Base-by-base conservation (phyloP, 2,888 invertebrate genomes). In the Archaeoteleia sp. region DNA sequence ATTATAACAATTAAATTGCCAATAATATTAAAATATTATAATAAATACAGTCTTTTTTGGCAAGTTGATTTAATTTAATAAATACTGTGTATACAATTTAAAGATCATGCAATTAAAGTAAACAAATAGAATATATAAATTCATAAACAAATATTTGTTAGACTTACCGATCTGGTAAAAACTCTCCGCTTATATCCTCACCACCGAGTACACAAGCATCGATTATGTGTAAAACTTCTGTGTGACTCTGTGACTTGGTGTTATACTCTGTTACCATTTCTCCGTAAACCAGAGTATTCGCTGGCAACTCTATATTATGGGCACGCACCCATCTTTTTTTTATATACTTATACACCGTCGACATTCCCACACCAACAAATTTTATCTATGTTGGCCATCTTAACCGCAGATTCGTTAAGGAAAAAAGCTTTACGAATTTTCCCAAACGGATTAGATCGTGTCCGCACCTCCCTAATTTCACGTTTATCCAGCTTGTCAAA, bases 371-470 rank as follows among this genome's bases (percentile, higher is more conserved):
- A 6, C 88, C 87, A 1, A 84, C 95, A 93, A 30, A 93, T 91
- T 51, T 92, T 92, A 86, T 99, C 98, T 81, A 99, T 93, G 81
- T 98, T 98, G 0, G 98, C 98, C 94, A 98, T 97, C 87, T 99
- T 99, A 76, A 98, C 92, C 1, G 98, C 98, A 0, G 95, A 95
- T 72, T 98, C 89, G 82, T 98, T 98, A 67, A 95, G 89, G 83
- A 98, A 99, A 82, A 98, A 93, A 0, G 91, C 94, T 17, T 93
- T 91, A 20, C 93, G 91, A 55, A 98, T 94, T 0, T 94, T 94
- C 87, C 98, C 98, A 83, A 94, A 99, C 0, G 97, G 96, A 87
- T 99, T 98, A 12, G 95, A 93, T 63, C 94, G 88, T 0, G 92
- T 90, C 53, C 97, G 88, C 0, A 97, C 96, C 71, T 91, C 89